Percentiles rank a stretch among this genome's conserved stretches.
Evolutionary conservation across 2,888 invertebrate species (phyloP).

Genomic region (Timema podura): DNA sequence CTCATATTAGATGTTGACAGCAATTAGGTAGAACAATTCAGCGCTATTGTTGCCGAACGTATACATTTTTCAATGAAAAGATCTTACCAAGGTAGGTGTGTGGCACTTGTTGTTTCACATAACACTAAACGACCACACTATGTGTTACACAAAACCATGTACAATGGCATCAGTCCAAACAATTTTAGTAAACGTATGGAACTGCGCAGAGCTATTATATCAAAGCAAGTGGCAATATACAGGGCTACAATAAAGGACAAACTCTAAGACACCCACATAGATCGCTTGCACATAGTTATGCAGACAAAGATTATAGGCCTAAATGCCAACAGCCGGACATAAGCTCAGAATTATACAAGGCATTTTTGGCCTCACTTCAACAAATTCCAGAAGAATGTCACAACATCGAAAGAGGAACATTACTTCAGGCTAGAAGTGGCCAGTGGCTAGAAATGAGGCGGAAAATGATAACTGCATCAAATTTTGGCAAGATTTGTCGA

Average conservation of each 20-base stretch:
- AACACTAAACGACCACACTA: constrained; percentile 15
- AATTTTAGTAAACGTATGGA: not conserved
- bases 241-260: not conserved
- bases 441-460: not conserved
- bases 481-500: not conserved
- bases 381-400: constrained; percentile 33
- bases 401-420: too few relatives aligned
- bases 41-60: constrained; percentile 19
- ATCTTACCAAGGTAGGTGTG: constrained; percentile 23
- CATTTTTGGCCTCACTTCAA: not conserved
- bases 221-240: not conserved
- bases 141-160: not conserved
- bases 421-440: not conserved
- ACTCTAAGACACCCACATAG: not conserved
- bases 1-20: constrained; percentile 22
- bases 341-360: not conserved
- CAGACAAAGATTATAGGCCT: not conserved
- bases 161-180: not conserved
- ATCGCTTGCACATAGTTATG: not conserved
- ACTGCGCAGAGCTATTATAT: not conserved
- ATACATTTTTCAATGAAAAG: constrained; percentile 21
- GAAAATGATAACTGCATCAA: not conserved
- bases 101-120: constrained; percentile 15
- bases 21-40: constrained; percentile 20
- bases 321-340: constrained; percentile 2